Evolutionary conservation across 2,888 invertebrate species (phyloP), one percentile per base, ranked within the genome.

Genomic region (Orthonevra nobilis): DNA sequence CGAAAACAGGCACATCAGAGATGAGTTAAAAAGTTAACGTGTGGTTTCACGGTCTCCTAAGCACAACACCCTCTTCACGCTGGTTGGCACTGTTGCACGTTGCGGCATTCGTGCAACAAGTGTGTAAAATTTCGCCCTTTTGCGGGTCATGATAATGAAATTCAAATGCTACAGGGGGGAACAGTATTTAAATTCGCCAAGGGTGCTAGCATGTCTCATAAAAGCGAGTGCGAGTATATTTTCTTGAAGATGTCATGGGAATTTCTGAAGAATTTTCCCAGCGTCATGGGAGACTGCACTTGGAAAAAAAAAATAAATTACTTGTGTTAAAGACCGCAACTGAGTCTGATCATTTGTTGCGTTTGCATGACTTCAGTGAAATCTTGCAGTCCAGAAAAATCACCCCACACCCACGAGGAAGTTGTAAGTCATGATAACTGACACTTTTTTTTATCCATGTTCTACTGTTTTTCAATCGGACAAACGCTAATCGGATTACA

Each of bases 271-370:
- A 30, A 84, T 82, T 82, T 86, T 85, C 86, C 83, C 87, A 86
- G 61, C 85, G 87, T 87, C 86, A 86, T 87, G 87, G 87, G 87
- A 87, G 87, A 86, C 81, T 86, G 84, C 83, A 66, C 85, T 82
- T 83, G 72, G 70, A 50, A 63, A 52, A 38, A 9, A 12, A 50
- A 63, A 52, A 38, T 12, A 12, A 5, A 12, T 28, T 28, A 6
- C 3, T 10, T 15, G 38, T 28, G 3, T n/a, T 10, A 28, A 40
- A 20, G 12, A 28, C 38, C 19, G 48, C n/a, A n/a, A 48, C 4
- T 3, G 14, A 19, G 3, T n/a, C 17, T 14, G 40, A 28, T 7
- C 4, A 28, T 48, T 42, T 58, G 72, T 56, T 64, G 42, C 50
- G 20, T 60, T 40, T 64, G 56, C 46, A 48, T 63, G 14, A 10